Evolutionary conservation across 2,113 vertebrate genomes (phyloP).

Genomic region (Sclerurus mexicanus): DNA sequence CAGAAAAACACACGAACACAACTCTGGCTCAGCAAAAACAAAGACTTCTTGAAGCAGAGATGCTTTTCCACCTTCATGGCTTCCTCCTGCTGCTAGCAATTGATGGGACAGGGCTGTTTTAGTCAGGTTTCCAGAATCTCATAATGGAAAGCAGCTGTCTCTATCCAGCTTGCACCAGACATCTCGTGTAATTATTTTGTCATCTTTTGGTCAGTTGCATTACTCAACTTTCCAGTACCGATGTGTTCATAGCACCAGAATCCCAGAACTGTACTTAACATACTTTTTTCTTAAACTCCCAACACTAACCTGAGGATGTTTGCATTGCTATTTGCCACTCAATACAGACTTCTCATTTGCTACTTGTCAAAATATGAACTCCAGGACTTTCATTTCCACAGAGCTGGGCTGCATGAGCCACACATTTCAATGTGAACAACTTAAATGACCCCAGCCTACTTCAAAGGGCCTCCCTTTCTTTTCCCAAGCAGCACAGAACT

Average conservation of each 20-base stretch:
- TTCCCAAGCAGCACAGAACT: neutral
- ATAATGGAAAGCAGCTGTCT: neutral
- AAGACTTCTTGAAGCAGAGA: neutral
- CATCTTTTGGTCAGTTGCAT: neutral
- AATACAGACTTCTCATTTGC: neutral
- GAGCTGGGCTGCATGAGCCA: neutral
- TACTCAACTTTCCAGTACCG: neutral
- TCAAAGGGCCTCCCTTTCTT: neutral
- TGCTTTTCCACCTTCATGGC: neutral
- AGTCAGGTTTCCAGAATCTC: neutral
- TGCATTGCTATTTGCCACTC: neutral
- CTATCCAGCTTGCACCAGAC: neutral
- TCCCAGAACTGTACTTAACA: neutral
- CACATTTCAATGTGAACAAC: neutral
- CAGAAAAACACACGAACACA: neutral
- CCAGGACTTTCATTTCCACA: neutral
- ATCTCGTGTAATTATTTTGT: neutral
- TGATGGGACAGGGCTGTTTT: neutral
- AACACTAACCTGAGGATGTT: neutral
- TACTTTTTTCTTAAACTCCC: neutral
- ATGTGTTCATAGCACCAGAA: neutral
- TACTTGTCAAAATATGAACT: neutral
- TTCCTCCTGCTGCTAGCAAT: neutral
- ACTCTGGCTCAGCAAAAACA: neutral
- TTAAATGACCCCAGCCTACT: neutral